Percentiles rank a stretch among this genome's conserved stretches.
Evolutionary conservation across 2,888 invertebrate genomes (phyloP).

Genomic region (Hyposoter dolosus): DNA sequence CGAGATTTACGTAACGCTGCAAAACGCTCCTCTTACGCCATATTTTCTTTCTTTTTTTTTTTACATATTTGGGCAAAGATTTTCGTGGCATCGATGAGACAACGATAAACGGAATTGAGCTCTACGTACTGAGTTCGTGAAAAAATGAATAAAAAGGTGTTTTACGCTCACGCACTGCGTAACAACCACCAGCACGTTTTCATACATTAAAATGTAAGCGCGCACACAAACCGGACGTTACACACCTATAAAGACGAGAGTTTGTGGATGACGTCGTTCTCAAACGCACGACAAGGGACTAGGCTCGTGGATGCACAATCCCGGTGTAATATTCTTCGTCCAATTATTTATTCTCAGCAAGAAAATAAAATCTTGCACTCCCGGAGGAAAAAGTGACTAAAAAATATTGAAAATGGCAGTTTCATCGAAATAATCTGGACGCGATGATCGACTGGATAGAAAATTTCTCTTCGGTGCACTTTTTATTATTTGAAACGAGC

Average conservation of each 20-base stretch:
- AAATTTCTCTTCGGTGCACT: background rate
- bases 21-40: background rate
- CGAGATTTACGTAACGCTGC: conserved; percentile 7
- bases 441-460: background rate
- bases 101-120: conserved; percentile 20
- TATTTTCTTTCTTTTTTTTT: conserved; percentile 1
- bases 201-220: conserved; percentile 45
- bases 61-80: background rate
- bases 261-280: conserved; percentile 50
- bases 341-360: background rate
- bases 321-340: background rate
- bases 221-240: conserved; percentile 61
- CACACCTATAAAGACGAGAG: conserved; percentile 54
- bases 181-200: conserved; percentile 48
- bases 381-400: background rate
- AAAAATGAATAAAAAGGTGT: conserved; percentile 8
- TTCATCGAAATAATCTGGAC: no score
- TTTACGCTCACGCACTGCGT: conserved; percentile 3
- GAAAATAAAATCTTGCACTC: background rate
- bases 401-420: no score
- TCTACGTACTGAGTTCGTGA: no score
- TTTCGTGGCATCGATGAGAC: background rate
- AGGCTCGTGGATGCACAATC: conserved; percentile 35
- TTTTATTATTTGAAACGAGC: background rate
- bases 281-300: conserved; percentile 63